A percentile compares a stretch with the other conserved stretches of the same genome.
Evolutionary conservation across 2,888 invertebrate species (phyloP).

Genomic region (Sussaba pulchella): DNA sequence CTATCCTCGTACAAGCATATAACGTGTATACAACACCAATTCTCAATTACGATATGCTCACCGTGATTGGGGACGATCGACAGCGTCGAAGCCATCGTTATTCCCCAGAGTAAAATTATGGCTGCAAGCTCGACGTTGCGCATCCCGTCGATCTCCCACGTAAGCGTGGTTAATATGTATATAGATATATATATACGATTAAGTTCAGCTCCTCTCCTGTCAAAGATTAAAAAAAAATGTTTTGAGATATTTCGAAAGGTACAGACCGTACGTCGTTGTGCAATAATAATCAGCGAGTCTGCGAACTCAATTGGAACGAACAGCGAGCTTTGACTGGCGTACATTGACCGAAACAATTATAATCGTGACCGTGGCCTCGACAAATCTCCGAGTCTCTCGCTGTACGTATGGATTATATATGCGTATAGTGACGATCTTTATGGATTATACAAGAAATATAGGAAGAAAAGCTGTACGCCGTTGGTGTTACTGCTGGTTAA

Average conservation of each 20-base stretch:
- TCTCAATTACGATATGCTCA: slow-evolving; percentile 35
- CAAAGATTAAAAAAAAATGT: too few species aligned
- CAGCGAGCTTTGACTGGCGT: slow-evolving; percentile 53
- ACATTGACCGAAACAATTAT: slow-evolving; percentile 67
- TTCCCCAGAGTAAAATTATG: slow-evolving; percentile 54
- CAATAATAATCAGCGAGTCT: slow-evolving; percentile 18
- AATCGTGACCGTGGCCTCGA: slow-evolving; percentile 47
- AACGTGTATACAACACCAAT: background rate
- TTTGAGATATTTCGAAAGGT: background rate
- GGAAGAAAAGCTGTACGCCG: background rate
- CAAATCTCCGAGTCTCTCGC: slow-evolving; percentile 33
- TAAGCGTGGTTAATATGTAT: slow-evolving; percentile 17
- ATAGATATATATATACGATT: slow-evolving; percentile 11
- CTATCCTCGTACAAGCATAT: background rate
- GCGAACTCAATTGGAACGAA: slow-evolving; percentile 39
- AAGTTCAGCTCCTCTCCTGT: too few species aligned
- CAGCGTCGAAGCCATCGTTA: slow-evolving; percentile 50
- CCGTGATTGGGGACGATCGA: slow-evolving; percentile 64
- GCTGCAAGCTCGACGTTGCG: slow-evolving; percentile 17
- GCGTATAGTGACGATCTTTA: too few species aligned
- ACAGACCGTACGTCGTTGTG: background rate
- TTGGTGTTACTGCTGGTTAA: too few species aligned
- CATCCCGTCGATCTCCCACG: slow-evolving; percentile 48
- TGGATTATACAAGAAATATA: background rate
- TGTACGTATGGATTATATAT: background rate